phyloP scores from a whole-genome alignment of 1,140 invertebrate species.

The Hetaerina americana region DNA sequence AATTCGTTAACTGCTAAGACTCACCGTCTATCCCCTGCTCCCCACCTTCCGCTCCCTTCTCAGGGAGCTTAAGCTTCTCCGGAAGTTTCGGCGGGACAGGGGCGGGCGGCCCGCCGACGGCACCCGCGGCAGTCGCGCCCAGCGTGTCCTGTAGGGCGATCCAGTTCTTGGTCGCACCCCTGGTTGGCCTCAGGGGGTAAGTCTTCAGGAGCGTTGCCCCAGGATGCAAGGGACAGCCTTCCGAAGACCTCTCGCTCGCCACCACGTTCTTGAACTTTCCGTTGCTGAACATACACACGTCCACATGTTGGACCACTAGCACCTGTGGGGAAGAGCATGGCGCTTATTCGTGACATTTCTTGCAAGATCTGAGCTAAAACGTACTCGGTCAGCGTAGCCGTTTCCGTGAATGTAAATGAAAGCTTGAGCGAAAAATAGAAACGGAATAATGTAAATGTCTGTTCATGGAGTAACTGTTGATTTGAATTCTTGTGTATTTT shows the following conservation, averaged over 20 bases:
- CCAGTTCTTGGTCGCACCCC: slow-evolving; percentile 68
- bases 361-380: no score
- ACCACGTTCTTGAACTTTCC: slow-evolving; percentile 98
- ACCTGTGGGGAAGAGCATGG: no score
- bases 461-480: no score
- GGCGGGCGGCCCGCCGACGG: neutral
- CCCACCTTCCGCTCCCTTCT: neutral
- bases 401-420: neutral
- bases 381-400: neutral
- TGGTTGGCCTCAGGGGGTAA: slow-evolving; percentile 52
- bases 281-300: slow-evolving; percentile 98
- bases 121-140: slow-evolving; percentile 42
- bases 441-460: no score
- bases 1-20: no score
- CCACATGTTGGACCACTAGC: slow-evolving; percentile 87
- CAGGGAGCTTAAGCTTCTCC: no score
- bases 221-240: slow-evolving; percentile 48
- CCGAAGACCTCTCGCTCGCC: slow-evolving; percentile 63
- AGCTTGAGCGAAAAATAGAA: no score
- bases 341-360: no score
- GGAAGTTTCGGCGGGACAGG: no score
- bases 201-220: slow-evolving; percentile 44
- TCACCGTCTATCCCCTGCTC: neutral
- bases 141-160: slow-evolving; percentile 66
- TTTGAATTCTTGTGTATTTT: no score